Base-by-base conservation (phyloP, 2,888 invertebrate genomes). In the Linnaemya vulpina region DNA sequence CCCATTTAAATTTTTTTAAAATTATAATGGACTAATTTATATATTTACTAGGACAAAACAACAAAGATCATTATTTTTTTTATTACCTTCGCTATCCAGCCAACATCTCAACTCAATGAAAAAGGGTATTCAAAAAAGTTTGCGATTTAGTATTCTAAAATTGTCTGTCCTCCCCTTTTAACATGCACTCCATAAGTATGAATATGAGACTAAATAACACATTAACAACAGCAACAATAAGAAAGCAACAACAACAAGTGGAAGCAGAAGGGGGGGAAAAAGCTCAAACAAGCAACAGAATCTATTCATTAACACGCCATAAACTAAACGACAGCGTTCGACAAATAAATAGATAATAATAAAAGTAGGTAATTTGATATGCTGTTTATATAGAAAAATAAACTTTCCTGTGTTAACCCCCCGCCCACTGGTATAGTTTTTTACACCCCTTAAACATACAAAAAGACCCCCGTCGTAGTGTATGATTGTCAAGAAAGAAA, bases 301-400 rank as follows among this genome's bases (percentile, higher is more conserved):
- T 49, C 70, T 79, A 79, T 74, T 83, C 62, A 79, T 68, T 83
- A 83, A 73, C 67, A 77, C 73, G 67, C 51, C 49, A 51, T 67
- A 77, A 77, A 49, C 71, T 70, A 70, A 75, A 79, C 74, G 63
- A 70, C 55, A 70, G 70, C 75, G 70, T 49, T 63, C 70, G 74
- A 70, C 73, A 68, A 49, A 51, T 43, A 49, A 20, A 76, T 22
- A 40, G 46, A 25, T 11, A 40, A 40, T 40, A 62, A 62, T 70
- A 78, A 67, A 60, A 77, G 68, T 53, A 53, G 43, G 73, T 73
- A 83, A 81, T 68, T 81, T 75, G 62, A 75, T 74, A 81, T 62
- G 62, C 43, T 81, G 17, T 68, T 65, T 65, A 80, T 62, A 25
- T 62, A 53, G 43, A 58, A 49, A 70, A 49, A 35, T 67, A 70